phyloP scores from a whole-genome alignment of 2,797 vertebrate species.

The Syngnathus rostellatus region DNA sequence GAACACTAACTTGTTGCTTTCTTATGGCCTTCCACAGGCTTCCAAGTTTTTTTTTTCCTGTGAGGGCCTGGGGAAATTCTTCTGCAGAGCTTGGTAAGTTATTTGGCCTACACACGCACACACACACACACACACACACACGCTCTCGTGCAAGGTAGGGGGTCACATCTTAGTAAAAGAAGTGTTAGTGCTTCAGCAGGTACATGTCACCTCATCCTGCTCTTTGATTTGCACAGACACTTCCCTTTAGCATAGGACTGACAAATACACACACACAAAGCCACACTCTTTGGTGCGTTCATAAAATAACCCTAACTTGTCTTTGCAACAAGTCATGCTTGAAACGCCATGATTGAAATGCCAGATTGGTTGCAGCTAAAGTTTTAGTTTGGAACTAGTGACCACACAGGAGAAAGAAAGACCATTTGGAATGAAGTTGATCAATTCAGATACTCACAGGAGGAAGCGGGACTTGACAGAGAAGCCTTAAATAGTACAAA shows the following conservation, averaged over 20 bases:
- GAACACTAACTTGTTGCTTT: not conserved
- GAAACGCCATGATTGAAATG: not conserved
- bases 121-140: slow-evolving; percentile 14
- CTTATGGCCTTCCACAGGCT: not conserved
- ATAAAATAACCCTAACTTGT: not conserved
- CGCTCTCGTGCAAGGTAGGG: not conserved
- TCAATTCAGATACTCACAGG: not conserved
- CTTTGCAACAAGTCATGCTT: not conserved
- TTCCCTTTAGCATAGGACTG: slow-evolving; percentile 54
- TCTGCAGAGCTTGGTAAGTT: not conserved
- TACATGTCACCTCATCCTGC: slow-evolving; percentile 52
- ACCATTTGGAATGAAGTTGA: not conserved
- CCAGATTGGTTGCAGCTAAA: not conserved
- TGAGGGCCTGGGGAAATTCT: not conserved
- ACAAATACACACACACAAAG: slow-evolving; percentile 23
- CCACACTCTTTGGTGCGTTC: not conserved
- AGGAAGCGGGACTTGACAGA: slow-evolving; percentile 23
- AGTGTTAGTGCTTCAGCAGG: slow-evolving; percentile 50
- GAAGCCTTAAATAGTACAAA: slow-evolving; percentile 47
- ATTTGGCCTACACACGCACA: slow-evolving; percentile 2
- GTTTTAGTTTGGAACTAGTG: not conserved
- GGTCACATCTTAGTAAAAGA: slow-evolving; percentile 30
- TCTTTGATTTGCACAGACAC: slow-evolving; percentile 58
- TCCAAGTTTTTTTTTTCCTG: not conserved
- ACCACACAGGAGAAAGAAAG: not conserved